Percentiles rank a stretch among this genome's conserved stretches.
These are phyloP conservation scores for Yoshiicerus persimilis DNA, from an alignment of 1,140 invertebrate species.

Conservation along the genomic window DNA sequence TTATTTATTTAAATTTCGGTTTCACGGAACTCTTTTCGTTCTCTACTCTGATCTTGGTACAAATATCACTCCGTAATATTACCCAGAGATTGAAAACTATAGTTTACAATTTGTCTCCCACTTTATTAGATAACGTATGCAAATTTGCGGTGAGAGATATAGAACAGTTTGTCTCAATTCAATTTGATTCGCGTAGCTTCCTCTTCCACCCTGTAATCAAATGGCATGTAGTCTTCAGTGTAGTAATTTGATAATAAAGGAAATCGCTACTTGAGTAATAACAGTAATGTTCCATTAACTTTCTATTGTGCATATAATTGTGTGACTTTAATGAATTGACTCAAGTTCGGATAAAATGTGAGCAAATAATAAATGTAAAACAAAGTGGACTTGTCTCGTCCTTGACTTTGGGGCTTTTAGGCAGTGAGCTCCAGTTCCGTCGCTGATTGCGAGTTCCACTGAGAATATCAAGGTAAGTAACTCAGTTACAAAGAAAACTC, in stretches of 20 bases:
- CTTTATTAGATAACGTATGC: too few species aligned
- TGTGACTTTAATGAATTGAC: background rate
- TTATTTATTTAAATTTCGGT: background rate
- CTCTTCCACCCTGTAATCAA: background rate
- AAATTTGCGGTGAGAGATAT: too few species aligned
- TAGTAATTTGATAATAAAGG: background rate
- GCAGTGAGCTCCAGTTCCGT: background rate
- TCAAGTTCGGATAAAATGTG: background rate
- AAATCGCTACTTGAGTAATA: background rate
- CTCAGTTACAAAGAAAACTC: background rate
- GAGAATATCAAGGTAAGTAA: conserved; percentile 2
- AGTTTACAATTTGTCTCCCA: too few species aligned
- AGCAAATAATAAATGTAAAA: background rate
- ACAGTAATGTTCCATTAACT: background rate
- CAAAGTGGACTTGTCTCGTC: background rate
- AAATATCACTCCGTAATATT: too few species aligned
- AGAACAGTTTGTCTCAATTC: background rate
- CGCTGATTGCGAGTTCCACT: background rate
- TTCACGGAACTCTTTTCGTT: too few species aligned
- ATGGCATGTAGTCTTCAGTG: background rate
- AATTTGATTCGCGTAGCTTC: background rate
- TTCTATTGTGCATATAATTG: background rate
- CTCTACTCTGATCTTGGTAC: too few species aligned
- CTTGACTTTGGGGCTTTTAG: background rate
- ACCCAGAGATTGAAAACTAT: too few species aligned